Evolutionary conservation across 1,140 invertebrate genomes (phyloP), one percentile per base, ranked within the genome.

Genomic region (Lepidurus couesii): DNA sequence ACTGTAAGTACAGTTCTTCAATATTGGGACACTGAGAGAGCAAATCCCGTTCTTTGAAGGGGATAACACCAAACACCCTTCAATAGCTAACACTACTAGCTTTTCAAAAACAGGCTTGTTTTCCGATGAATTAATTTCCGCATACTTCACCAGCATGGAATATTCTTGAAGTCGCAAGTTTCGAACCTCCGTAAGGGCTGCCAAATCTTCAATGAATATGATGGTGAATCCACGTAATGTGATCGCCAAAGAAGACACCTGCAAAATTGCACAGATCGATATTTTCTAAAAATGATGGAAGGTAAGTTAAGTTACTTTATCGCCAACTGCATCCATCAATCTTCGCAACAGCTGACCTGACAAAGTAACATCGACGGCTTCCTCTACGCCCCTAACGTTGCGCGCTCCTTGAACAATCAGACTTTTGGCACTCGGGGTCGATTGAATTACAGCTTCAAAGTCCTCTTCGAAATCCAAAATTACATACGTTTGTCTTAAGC

Each of bases 21-120:
- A 65, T n/a, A 65, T 65, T 65, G 53, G 53, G 53, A 65, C 53
- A 65, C 53, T 65, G 53, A 21, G 53, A 65, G 6, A 65, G 13
- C 21, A 65, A 65, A 65, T 65, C 53, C 6, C 13, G 8, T 21
- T 65, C 53, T 65, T 21, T n/a, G 53, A 9, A 7, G 53, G 53
- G 0, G 53, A 65, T 21, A 65, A 16, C n/a, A 21, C 21, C 53
- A 65, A 65, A 65, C 53, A 65, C 53, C 53, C 53, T 4, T 65
- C n/a, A 65, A 65, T 16, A 65, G 21, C 53, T 65, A 65, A 65
- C 1, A 13, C 16, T 7, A n/a, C 21, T 21, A 65, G 9, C 16
- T 65, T 65, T 65, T 65, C 16, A 13, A 65, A 65, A 13, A 65
- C 9, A 65, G n/a, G 16, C 7, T 21, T 13, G 21, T 65, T 65